A percentile compares a stretch with the other conserved stretches of the same genome.
Conservation (phyloP, 2,888 invertebrate species). For the Hirtodrosophila trivittata region DNA sequence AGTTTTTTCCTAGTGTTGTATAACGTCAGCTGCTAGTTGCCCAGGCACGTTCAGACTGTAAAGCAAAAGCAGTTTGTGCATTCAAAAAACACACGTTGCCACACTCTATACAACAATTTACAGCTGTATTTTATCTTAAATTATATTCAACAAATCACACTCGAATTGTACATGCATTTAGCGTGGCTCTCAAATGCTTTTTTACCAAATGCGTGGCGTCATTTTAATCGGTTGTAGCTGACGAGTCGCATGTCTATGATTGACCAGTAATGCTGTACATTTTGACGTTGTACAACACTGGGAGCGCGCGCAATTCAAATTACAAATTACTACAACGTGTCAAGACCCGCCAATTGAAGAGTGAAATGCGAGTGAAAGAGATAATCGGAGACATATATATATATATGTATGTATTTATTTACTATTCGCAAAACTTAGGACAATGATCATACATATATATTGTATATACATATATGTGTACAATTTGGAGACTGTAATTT, state of each 20-base stretch:
- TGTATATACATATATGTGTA: slow-evolving; percentile 10
- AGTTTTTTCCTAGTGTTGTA: slow-evolving; percentile 75
- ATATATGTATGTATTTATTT: slow-evolving; percentile 59
- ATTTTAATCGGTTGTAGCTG: slow-evolving; percentile 41
- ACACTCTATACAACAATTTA: background rate
- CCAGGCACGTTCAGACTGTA: slow-evolving; percentile 58
- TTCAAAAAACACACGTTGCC: slow-evolving; percentile 2
- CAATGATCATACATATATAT: slow-evolving; percentile 10
- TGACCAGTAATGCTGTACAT: slow-evolving; percentile 27
- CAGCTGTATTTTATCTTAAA: background rate
- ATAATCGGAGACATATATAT: slow-evolving; percentile 40
- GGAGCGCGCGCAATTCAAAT: slow-evolving; percentile 49
- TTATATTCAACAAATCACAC: slow-evolving; percentile 13
- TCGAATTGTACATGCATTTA: background rate
- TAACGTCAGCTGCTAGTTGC: slow-evolving; percentile 30
- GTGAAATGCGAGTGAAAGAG: slow-evolving; percentile 13
- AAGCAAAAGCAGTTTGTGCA: slow-evolving; percentile 2
- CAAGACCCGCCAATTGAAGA: background rate
- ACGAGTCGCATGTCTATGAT: slow-evolving; percentile 41
- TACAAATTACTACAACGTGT: background rate
- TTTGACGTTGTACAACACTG: slow-evolving; percentile 56
- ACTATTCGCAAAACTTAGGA: slow-evolving; percentile 39
- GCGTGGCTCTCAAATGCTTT: slow-evolving; percentile 1
- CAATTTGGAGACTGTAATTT: slow-evolving; percentile 44
- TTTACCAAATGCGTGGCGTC: slow-evolving; percentile 26